Percentiles rank a stretch among this genome's conserved stretches.
Evolutionary conservation across 2,113 vertebrate genomes (phyloP).

Genomic region (Gorsachius goisagi): DNA sequence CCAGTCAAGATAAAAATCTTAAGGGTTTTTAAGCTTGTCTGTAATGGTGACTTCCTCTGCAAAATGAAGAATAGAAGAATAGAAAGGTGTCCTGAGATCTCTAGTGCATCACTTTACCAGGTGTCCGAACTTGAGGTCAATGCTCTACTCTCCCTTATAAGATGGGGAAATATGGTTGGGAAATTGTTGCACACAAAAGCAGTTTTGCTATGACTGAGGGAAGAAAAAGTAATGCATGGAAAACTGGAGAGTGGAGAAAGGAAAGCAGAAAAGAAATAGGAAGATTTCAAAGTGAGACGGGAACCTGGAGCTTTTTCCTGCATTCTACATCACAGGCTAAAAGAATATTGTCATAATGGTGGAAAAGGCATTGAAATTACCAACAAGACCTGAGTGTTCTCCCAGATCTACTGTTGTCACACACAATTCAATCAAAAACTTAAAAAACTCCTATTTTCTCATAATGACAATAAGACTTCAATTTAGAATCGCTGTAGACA

Average conservation of each 20-base stretch:
- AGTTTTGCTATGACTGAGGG: not conserved
- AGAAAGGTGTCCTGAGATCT: not conserved
- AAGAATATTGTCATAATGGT: not conserved
- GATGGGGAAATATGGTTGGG: not conserved
- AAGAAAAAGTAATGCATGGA: not conserved
- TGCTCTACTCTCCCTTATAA: not conserved
- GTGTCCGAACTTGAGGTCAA: not conserved
- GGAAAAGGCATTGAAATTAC: not conserved
- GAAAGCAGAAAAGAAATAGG: not conserved
- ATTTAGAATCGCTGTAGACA: not conserved
- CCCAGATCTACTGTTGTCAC: not conserved
- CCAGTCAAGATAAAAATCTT: not conserved
- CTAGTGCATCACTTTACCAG: not conserved
- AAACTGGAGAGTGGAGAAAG: not conserved
- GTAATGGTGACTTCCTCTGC: not conserved
- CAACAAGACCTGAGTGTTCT: not conserved
- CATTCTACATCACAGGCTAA: rapidly evolving
- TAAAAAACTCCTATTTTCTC: not conserved
- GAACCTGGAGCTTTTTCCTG: not conserved
- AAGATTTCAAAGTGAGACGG: not conserved
- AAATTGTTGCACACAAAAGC: not conserved
- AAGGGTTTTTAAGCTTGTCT: not conserved
- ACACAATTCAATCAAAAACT: not conserved
- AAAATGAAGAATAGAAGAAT: not conserved
- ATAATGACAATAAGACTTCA: not conserved